Base-by-base conservation (phyloP, 2,888 invertebrate species). In the Leptopilina myrica region DNA sequence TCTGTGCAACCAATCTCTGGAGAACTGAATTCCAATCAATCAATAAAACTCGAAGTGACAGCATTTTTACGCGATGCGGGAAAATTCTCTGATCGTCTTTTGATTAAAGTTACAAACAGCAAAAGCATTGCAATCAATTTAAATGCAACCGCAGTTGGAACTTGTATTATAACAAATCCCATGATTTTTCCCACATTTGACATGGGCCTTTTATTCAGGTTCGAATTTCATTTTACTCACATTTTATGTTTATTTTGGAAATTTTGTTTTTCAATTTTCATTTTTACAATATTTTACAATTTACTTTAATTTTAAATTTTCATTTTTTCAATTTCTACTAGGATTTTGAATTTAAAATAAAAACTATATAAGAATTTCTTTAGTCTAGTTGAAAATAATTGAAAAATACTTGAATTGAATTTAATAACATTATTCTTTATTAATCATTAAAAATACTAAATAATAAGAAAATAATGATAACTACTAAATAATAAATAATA, bases 181-280 rank as follows among this genome's bases (percentile, higher is more conserved):
- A 89, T 92, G 0, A 92, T 95, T 76, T 93, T 94, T 64, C 94
- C 93, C 33, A 91, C 87, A 26, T 92, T 95, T 75, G 90, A 94
- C 81, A 93, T 95, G 66, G 95, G 95, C 5, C 92, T 93, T 5
- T 93, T 95, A 86, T 94, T 96, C 86, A 95, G 95, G 84, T 94
- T 0, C 7, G 20, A 62, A 56, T 56, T n/a, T 2, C 0, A 62
- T 15, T 62, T 59, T 6, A 59, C n/a, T 59, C 14, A 3, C 6
- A n/a, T 59, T 20, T 20, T 20, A 20, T 20, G 1, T 20, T 20
- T 59, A n/a, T n/a, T 59, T 59, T 12, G 53, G 3, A 20, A 20
- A 20, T 20, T 20, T 20, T 20, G 20, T 20, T 20, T 20, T 20
- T 20, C 0, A 56, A 14, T 59, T 59, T 43, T 43, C 1, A 43